Base-by-base conservation (phyloP, 2,113 vertebrate genomes). In the Seriola aureovittata region DNA sequence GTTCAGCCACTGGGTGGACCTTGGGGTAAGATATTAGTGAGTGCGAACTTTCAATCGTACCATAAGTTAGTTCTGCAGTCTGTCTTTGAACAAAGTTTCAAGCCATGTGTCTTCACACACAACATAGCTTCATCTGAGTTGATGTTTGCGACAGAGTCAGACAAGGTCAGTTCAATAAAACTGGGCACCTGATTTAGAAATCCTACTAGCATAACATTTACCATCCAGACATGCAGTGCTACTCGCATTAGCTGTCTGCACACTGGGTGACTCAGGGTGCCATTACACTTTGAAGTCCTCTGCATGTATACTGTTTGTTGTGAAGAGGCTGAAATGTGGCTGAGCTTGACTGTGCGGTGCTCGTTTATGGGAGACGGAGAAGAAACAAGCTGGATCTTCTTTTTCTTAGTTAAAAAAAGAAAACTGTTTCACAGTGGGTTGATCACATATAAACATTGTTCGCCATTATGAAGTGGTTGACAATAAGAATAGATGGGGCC, bases 381-480 rank as follows among this genome's bases (percentile, higher is more conserved):
- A 52, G 50, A 52, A n/a, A 21, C 50, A 70, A 38, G 42, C 5
- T 17, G 34, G 3, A n/a, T 42, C 23, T 21, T n/a, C n/a, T 21
- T 21, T 52, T 62, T 21, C 2, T 29, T 29, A 29, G 29, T 29
- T 29, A 29, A 29, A 29, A 29, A 29, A 29, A 29, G 29, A 29
- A 55, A 72, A 62, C 72, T n/a, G 23, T 73, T 70, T 11, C 73
- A 50, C 70, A 48, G 36, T 12, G 36, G 32, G 0, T 58, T 52
- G 69, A 14, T 62, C 50, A 65, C 12, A 67, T 52, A 34, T 7
- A 59, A 29, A 52, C 7, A 52, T 6, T 25, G 23, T 40, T 78
- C 55, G 71, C 54, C 40, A 29, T 46, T 77, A 62, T 76, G 63
- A 58, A 79, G 50, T 52, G 70, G 60, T 29, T 76, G 63, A 42